A percentile compares a stretch with the other conserved stretches of the same genome.
phyloP scores from a whole-genome alignment of 1,140 invertebrate species.

The Drosophila sproati region DNA sequence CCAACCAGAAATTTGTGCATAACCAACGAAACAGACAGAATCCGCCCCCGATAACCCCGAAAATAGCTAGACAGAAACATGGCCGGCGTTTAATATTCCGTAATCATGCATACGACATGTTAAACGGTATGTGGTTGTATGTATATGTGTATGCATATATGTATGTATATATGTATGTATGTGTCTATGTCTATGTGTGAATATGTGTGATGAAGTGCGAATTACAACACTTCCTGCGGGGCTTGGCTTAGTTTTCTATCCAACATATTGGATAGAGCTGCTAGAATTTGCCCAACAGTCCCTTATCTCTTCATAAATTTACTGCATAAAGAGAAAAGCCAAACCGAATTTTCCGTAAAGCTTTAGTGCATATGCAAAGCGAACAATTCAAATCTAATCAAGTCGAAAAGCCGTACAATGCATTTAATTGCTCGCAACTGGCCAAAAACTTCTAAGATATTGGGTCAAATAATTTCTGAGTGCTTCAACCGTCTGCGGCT shows the following conservation, averaged over 20 bases:
- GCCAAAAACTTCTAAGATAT: slow-evolving; percentile 22
- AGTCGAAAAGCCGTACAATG: slow-evolving; percentile 61
- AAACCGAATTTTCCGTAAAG: slow-evolving; percentile 10
- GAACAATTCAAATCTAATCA: slow-evolving; percentile 59
- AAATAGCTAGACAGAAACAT: background rate
- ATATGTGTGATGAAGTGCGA: slow-evolving; percentile 64
- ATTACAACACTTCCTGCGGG: slow-evolving; percentile 72
- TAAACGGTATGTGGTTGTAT: slow-evolving; percentile 42
- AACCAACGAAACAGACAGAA: slow-evolving; percentile 24
- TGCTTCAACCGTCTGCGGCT: slow-evolving; percentile 24
- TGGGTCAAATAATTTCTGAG: slow-evolving; percentile 35
- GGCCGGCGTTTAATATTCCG: slow-evolving; percentile 37
- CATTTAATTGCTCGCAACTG: slow-evolving; percentile 54
- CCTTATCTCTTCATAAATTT: slow-evolving; percentile 1
- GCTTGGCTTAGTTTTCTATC: slow-evolving; percentile 51
- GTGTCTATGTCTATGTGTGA: slow-evolving; percentile 2
- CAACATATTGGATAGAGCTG: slow-evolving; percentile 3
- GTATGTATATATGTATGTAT: slow-evolving; percentile 7
- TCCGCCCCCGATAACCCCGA: background rate
- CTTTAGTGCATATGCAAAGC: slow-evolving; percentile 35
- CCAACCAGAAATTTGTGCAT: slow-evolving; percentile 58
- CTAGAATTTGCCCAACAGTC: background rate
- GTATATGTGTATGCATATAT: slow-evolving; percentile 20
- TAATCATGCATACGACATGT: slow-evolving; percentile 69
- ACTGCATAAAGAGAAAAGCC: slow-evolving; percentile 7